Evolutionary conservation across 2,888 invertebrate species (phyloP).

Genomic region (Tribolium freemani): DNA sequence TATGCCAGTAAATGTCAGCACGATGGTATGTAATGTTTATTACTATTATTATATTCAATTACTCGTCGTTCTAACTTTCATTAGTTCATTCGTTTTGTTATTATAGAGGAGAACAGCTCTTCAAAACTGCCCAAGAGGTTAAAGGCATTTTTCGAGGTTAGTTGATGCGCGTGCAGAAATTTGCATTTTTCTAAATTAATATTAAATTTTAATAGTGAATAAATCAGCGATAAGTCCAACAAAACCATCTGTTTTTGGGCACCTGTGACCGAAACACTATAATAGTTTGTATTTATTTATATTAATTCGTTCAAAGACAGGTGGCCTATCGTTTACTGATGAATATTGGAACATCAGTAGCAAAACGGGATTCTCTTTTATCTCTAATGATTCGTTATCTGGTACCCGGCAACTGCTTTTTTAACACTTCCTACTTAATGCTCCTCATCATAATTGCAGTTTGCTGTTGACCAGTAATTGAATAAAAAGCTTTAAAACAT

Average conservation of each 20-base stretch:
- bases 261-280: slow-evolving; percentile 13
- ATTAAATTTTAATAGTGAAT: slow-evolving; percentile 26
- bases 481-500: slow-evolving; percentile 29
- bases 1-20: slow-evolving; percentile 35
- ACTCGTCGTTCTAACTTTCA: slow-evolving; percentile 38
- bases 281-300: slow-evolving; percentile 15
- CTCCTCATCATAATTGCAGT: slow-evolving; percentile 32
- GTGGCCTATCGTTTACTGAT: slow-evolving; percentile 25
- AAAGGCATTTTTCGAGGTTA: slow-evolving; percentile 13
- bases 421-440: slow-evolving; percentile 31
- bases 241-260: slow-evolving; percentile 33
- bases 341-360: slow-evolving; percentile 21
- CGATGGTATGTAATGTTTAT: slow-evolving; percentile 36
- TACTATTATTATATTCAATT: slow-evolving; percentile 45
- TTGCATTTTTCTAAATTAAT: slow-evolving; percentile 1
- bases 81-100: slow-evolving; percentile 32
- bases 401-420: slow-evolving; percentile 27
- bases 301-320: slow-evolving; percentile 20
- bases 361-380: slow-evolving; percentile 24
- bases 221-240: slow-evolving; percentile 24
- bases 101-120: slow-evolving; percentile 13
- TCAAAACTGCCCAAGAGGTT: slow-evolving; percentile 14
- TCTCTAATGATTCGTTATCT: slow-evolving; percentile 33
- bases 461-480: slow-evolving; percentile 33
- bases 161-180: slow-evolving; percentile 15